A percentile compares a stretch with the other conserved stretches of the same genome.
phyloP scores from a whole-genome alignment of 2,113 vertebrate genomes.

The Apus apus region DNA sequence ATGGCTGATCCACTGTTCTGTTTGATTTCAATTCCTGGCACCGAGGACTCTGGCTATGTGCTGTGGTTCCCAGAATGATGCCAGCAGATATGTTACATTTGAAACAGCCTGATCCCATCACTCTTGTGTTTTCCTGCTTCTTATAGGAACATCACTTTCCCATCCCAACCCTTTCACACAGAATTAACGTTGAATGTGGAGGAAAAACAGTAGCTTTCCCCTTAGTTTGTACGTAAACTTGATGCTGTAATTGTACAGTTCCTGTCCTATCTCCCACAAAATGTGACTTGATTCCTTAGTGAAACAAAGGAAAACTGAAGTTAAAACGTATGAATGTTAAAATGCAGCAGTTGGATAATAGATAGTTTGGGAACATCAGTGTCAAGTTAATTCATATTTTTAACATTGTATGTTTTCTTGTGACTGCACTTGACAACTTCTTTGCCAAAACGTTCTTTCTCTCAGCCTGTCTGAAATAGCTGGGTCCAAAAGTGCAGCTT shows the following conservation, averaged over 20 bases:
- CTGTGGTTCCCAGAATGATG: neutral
- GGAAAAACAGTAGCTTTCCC: neutral
- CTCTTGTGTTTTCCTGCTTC: neutral
- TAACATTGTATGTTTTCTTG: neutral
- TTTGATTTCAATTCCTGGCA: slow-evolving; percentile 5
- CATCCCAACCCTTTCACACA: neutral
- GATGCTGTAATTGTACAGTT: neutral
- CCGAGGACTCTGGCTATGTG: neutral
- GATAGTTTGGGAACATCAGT: neutral
- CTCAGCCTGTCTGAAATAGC: neutral
- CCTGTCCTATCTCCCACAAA: neutral
- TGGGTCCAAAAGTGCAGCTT: neutral
- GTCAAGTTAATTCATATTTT: neutral
- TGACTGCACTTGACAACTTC: neutral
- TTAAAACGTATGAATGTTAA: neutral
- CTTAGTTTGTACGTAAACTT: neutral
- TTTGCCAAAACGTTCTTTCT: neutral
- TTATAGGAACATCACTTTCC: neutral
- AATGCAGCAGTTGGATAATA: neutral
- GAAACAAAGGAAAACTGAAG: neutral
- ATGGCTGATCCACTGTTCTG: neutral
- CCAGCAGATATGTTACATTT: neutral
- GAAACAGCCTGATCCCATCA: neutral
- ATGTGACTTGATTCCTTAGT: fast-evolving
- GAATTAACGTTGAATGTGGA: neutral